Percentiles rank a stretch among this genome's conserved stretches.
phyloP scores from a whole-genome alignment of 2,113 vertebrate species.

The Pleuronectes platessa region DNA sequence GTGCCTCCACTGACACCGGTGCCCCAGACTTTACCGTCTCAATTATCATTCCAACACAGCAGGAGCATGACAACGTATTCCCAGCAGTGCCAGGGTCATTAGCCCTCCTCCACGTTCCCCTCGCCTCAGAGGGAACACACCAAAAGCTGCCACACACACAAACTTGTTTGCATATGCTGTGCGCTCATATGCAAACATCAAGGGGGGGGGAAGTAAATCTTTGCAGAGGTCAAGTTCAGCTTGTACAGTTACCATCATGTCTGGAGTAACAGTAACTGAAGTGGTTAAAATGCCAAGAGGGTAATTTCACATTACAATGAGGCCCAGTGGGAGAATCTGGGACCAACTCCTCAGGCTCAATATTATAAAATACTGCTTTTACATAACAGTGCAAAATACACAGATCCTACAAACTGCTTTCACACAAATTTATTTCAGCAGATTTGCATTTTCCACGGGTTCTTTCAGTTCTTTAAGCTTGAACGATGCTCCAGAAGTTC shows the following conservation, averaged over 20 bases:
- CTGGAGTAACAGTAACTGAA: conserved; percentile 12
- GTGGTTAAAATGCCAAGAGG: not conserved
- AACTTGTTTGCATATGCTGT: conserved; percentile 31
- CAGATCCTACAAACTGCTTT: not conserved
- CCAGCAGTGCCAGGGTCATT: not conserved
- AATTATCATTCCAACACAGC: conserved; percentile 47
- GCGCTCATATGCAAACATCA: conserved; percentile 26
- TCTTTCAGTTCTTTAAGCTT: not conserved
- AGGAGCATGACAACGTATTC: conserved; percentile 26
- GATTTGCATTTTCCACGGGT: too few relatives aligned
- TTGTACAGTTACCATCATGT: not conserved
- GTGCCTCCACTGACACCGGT: conserved; percentile 18
- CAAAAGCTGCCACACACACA: not conserved
- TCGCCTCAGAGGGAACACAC: not conserved
- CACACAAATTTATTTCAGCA: too few relatives aligned
- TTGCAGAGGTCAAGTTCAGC: conserved; percentile 4
- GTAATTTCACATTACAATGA: not conserved
- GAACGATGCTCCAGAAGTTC: not conserved
- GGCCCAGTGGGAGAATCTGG: conserved; percentile 1
- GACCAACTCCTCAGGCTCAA: conserved; percentile 19
- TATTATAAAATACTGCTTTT: not conserved
- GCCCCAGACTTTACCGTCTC: conserved; percentile 29
- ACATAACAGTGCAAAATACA: not conserved
- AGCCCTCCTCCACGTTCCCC: not conserved
- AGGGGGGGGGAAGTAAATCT: not conserved